phyloP scores from a whole-genome alignment of 2,888 invertebrate genomes.

The Tanytarsus gracilentus region DNA sequence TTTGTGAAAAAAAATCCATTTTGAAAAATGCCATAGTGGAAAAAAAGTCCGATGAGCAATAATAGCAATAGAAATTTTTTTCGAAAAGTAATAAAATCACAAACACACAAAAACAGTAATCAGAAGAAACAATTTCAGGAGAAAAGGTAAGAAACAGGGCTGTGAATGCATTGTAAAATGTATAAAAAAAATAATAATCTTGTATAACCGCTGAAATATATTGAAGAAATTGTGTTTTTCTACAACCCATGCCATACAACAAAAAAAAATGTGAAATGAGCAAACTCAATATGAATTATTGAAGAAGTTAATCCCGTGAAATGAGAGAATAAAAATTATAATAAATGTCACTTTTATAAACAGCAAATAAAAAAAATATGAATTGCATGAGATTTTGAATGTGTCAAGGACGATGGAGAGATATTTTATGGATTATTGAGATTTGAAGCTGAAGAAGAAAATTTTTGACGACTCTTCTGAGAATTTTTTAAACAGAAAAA shows the following conservation, averaged over 20 bases:
- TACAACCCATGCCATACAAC: slow-evolving; percentile 17
- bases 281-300: too few relatives aligned
- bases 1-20: too few relatives aligned
- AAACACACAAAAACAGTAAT: not conserved
- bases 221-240: slow-evolving; percentile 1
- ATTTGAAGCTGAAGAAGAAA: not conserved
- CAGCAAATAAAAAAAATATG: not conserved
- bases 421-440: not conserved
- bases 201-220: not conserved
- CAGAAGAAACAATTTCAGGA: slow-evolving; percentile 12
- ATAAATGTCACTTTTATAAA: not conserved
- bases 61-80: not conserved
- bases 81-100: not conserved
- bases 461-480: not conserved
- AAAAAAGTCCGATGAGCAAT: too few relatives aligned
- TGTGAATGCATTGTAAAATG: slow-evolving; percentile 23
- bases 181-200: slow-evolving; percentile 15
- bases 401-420: too few relatives aligned
- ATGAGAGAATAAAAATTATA: not conserved
- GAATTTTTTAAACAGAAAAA: too few relatives aligned
- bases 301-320: slow-evolving; percentile 12
- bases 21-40: too few relatives aligned
- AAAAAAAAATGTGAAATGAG: too few relatives aligned
- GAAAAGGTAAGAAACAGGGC: slow-evolving; percentile 19
- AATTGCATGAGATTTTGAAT: not conserved